These are phyloP conservation scores for Isaurus tuberculatus DNA, from an alignment of 92 coral and sea anemone species.

Conservation along the genomic window DNA sequence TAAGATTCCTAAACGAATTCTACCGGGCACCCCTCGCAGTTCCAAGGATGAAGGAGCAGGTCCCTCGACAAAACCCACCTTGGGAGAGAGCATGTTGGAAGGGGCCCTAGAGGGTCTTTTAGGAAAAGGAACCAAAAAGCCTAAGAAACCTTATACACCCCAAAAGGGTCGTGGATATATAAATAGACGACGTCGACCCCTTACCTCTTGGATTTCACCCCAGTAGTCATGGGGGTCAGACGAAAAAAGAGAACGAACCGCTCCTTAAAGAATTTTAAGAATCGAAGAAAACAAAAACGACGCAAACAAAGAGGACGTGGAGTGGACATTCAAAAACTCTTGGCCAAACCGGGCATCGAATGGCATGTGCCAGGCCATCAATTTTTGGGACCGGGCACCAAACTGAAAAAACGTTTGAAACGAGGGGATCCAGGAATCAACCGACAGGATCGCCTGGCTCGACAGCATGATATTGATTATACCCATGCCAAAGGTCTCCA, in stretches of 20 bases:
- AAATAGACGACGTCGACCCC: too few species aligned
- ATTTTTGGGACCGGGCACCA: slow-evolving; percentile 5
- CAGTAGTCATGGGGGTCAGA: too few species aligned
- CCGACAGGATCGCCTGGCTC: neutral
- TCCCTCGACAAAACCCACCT: neutral
- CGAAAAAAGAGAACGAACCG: too few species aligned
- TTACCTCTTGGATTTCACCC: too few species aligned
- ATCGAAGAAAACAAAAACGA: neutral
- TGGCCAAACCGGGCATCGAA: slow-evolving; percentile 7
- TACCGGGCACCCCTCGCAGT: too few species aligned
- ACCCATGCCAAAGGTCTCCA: neutral
- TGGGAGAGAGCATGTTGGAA: neutral
- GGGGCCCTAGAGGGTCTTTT: neutral
- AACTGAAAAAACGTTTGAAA: slow-evolving; percentile 18
- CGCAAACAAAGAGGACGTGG: slow-evolving; percentile 2
- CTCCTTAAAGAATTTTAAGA: too few species aligned
- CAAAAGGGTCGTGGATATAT: too few species aligned
- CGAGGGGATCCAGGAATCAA: slow-evolving; percentile 4
- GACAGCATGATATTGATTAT: slow-evolving; percentile 2
- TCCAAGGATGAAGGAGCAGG: too few species aligned
- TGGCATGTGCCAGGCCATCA: slow-evolving; percentile 18
- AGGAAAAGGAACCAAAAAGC: neutral
- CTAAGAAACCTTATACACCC: too few species aligned
- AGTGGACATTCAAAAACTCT: slow-evolving; percentile 2
- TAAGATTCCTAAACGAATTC: too few species aligned